Evolutionary conservation across 2,113 vertebrate species (phyloP), one percentile per base, ranked within the genome.

Genomic region (Numida meleagris): DNA sequence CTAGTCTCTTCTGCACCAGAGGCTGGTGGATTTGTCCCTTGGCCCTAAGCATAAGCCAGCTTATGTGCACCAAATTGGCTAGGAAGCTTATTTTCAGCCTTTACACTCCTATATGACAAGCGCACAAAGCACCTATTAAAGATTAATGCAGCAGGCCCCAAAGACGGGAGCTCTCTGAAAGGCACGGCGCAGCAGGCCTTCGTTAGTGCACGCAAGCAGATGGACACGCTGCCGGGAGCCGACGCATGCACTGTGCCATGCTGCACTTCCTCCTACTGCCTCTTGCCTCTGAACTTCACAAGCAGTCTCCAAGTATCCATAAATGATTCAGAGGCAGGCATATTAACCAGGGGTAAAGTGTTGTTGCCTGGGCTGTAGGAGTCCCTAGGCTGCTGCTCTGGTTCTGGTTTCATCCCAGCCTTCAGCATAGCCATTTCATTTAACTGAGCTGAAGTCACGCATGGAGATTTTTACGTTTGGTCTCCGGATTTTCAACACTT

Each of bases 311-410:
- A 95, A 94, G 76, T 68, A 82, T 29, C 79, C 78, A 84, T 96
- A 66, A 95, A 95, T 96, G 25, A 94, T 96, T 96, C 80, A 96
- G 59, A 89, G 75, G 24, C 68, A 59, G 75, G 42, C 13, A 38
- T 93, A 94, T 95, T 94, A 96, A 67, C 50, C 23, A 76, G 43
- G 16, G 6, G 29, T 8, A 6, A 73, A 67, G 46, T 18, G 24
- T 31, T 8, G 1, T 65, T 88, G 70, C 27, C 82, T 55, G 48
- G 45, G 12, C 48, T 92, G 58, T 53, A 36, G 77, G 45, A 84
- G 51, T 45, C 25, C 14, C 45, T 31, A 73, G 12, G 55, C 19
- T 51, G 78, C 27, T 65, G 24, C n/a, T 57, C 40, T 24, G 15
- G 50, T 46, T 58, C 58, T 71, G 79, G 25, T 70, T 95, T 88